Percentiles rank a stretch among this genome's conserved stretches.
phyloP scores from a whole-genome alignment of 2,113 vertebrate species.

The Loxodonta africana region DNA sequence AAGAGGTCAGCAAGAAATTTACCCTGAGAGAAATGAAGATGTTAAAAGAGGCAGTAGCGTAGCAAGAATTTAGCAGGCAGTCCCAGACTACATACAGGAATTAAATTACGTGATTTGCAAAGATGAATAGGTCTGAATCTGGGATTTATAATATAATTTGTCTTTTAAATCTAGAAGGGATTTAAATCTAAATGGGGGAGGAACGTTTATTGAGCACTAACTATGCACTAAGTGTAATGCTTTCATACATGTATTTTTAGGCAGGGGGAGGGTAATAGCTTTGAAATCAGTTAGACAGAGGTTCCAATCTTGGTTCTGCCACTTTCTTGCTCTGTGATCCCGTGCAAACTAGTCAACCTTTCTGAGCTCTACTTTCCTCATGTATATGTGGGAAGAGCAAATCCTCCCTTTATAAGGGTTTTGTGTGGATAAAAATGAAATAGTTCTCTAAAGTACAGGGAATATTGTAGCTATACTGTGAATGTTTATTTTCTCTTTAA shows the following conservation, averaged over 20 bases:
- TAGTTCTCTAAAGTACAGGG: neutral
- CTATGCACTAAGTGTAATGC: neutral
- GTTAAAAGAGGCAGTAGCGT: neutral
- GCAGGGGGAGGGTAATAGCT: neutral
- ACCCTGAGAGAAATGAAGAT: neutral
- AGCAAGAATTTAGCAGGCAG: neutral
- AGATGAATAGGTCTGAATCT: neutral
- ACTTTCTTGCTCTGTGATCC: neutral
- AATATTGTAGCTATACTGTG: neutral
- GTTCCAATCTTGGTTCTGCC: constrained; percentile 24
- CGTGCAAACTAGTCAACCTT: neutral
- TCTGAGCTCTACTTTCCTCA: constrained; percentile 7
- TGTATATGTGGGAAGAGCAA: neutral
- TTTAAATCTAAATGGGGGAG: neutral
- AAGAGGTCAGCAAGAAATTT: neutral
- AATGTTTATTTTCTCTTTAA: neutral
- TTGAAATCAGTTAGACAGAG: neutral
- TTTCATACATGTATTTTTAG: neutral
- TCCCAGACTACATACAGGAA: neutral
- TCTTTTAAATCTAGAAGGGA: constrained; percentile 11
- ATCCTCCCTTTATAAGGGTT: neutral
- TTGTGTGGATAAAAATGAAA: neutral
- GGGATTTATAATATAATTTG: neutral
- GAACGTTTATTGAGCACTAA: neutral
- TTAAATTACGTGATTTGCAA: neutral